These are phyloP conservation scores for Sylvilagus bachmani DNA, from an alignment of 2,113 vertebrate genomes.

Conservation along the genomic window DNA sequence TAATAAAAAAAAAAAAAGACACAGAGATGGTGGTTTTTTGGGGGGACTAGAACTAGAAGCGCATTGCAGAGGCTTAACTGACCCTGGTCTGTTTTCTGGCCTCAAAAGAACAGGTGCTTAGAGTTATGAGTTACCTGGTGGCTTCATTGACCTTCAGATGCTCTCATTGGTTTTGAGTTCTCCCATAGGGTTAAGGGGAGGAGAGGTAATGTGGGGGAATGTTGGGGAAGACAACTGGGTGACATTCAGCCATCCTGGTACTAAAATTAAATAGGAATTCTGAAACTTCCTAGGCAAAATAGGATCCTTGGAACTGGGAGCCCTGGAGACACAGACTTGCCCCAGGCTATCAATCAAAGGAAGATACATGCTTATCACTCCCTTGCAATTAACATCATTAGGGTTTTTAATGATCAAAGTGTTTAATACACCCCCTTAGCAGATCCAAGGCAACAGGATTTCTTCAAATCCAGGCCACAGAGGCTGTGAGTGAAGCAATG, in stretches of 20 bases:
- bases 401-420: conserved; percentile 15
- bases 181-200: not conserved
- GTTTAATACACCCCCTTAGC: not conserved
- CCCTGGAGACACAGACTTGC: not conserved
- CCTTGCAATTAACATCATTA: not conserved
- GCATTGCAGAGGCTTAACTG: not conserved
- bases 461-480: not conserved
- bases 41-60: not conserved
- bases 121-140: not conserved
- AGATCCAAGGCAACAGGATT: not conserved
- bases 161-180: not conserved
- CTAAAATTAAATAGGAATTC: not conserved
- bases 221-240: not conserved
- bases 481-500: not conserved
- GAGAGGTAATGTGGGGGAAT: not conserved
- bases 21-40: not conserved
- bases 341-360: conserved; percentile 9
- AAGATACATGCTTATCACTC: not conserved
- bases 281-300: not conserved
- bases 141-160: not conserved
- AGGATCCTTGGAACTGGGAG: not conserved
- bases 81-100: not conserved
- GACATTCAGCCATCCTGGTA: not conserved
- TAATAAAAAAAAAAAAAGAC: conserved; percentile 54
- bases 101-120: not conserved